phyloP scores from a whole-genome alignment of 2,113 vertebrate species.

The Corvus cornix region DNA sequence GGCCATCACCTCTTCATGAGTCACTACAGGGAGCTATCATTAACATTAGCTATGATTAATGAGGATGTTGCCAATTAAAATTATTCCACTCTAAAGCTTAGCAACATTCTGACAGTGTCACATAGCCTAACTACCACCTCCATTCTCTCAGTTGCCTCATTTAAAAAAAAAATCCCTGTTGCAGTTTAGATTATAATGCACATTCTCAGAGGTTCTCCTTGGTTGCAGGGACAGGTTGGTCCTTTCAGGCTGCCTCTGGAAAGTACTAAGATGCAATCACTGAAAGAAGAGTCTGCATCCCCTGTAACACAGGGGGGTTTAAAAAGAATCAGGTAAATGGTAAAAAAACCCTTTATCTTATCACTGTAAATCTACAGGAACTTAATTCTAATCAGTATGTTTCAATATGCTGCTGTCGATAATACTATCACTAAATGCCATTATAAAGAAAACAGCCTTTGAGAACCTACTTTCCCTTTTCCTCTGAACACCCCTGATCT shows the following conservation, averaged over 20 bases:
- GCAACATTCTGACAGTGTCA: constrained; percentile 52
- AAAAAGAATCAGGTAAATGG: neutral
- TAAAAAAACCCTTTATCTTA: neutral
- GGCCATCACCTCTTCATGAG: constrained; percentile 66
- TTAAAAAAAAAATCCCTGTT: constrained; percentile 5
- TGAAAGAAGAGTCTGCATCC: neutral
- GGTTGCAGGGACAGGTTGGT: neutral
- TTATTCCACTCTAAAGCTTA: constrained; percentile 63
- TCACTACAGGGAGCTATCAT: constrained; percentile 66
- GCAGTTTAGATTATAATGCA: constrained; percentile 6
- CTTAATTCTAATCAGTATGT: neutral
- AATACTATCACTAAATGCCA: neutral
- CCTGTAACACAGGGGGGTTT: rapidly evolving
- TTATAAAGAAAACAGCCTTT: neutral
- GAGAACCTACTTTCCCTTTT: neutral
- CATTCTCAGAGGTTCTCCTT: neutral
- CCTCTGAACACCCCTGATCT: neutral
- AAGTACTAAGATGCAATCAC: neutral
- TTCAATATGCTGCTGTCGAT: neutral
- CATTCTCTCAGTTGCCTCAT: constrained; percentile 37
- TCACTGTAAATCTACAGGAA: neutral
- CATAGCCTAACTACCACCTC: constrained; percentile 22
- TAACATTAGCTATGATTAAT: constrained; percentile 72
- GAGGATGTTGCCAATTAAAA: constrained; percentile 62
- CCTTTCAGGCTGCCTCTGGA: neutral